Percentiles rank a stretch among this genome's conserved stretches.
These are phyloP conservation scores for Zhengitettix transpicula DNA, from an alignment of 2,888 invertebrate genomes.

Conservation along the genomic window DNA sequence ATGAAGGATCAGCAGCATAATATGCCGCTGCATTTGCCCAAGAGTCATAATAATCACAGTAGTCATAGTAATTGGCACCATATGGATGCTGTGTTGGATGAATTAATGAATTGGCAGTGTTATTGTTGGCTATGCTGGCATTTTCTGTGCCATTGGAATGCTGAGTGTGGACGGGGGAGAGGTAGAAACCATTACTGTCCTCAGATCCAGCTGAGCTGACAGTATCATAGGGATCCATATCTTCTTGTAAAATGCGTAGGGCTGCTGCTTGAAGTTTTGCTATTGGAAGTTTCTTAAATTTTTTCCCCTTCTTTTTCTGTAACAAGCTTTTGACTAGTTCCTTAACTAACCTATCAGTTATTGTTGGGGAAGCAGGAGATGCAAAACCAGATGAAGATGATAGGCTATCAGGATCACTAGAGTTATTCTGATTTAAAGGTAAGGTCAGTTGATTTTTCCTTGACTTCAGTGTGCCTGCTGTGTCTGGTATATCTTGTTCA, in stretches of 20 bases:
- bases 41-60: constrained; percentile 35
- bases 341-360: constrained; percentile 36
- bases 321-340: constrained; percentile 40
- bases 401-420: constrained; percentile 32
- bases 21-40: constrained; percentile 26
- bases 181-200: constrained; percentile 19
- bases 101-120: constrained; percentile 31
- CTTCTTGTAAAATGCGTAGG: constrained; percentile 37
- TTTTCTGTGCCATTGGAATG: constrained; percentile 5
- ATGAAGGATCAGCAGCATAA: constrained; percentile 16
- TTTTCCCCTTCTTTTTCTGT: constrained; percentile 34
- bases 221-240: constrained; percentile 30
- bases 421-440: constrained; percentile 28
- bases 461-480: constrained; percentile 12
- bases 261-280: constrained; percentile 40
- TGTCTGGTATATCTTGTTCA: constrained; percentile 10
- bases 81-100: constrained; percentile 31
- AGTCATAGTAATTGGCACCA: constrained; percentile 30
- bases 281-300: constrained; percentile 35
- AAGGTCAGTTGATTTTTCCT: constrained; percentile 34
- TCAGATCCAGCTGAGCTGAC: constrained; percentile 23
- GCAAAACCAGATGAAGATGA: constrained; percentile 34
- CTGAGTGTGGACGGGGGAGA: constrained; percentile 14
- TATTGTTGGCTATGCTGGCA: constrained; percentile 14
- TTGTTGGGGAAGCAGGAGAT: constrained; percentile 28